Evolutionary conservation across 1,140 invertebrate genomes (phyloP), one percentile per base, ranked within the genome.

Genomic region (Drosophila lini): DNA sequence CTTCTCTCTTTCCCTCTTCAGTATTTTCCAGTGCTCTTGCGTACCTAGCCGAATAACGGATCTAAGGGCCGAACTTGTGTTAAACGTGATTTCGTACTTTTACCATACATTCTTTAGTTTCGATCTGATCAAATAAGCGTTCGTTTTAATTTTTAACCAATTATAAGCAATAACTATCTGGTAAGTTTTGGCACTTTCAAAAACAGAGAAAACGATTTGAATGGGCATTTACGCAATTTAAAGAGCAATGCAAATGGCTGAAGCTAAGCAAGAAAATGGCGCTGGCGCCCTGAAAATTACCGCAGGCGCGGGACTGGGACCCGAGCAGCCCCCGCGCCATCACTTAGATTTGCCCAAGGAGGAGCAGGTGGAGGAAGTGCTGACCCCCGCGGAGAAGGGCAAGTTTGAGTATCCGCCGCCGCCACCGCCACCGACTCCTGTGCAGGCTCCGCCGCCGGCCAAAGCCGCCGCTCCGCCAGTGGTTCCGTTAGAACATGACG

Each of bases 351-450:
- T 41, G 13, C 32, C 38, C 19, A 47, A 48, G 71, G 81, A 52
- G 61, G 73, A 65, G 47, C 57, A 38, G 40, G 48, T 28, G 1
- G 63, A 73, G 16, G 58, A 82, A 34, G 58, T 71, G n/a, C 44
- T 70, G 2, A 88, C 83, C 8, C 83, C 83, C 48, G 44, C 60
- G 40, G 78, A 76, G 3, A 76, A 75, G 36, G 40, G 16, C 16
- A 70, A 52, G 25, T 90, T 81, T n/a, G 62, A 61, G 5, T 73
- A 81, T 50, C 80, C 90, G 3, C 90, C 90, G 7, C 90, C 90
- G 0, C 90, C 90, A n/a, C 90, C 90, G 16, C 90, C 90, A 1
- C 78, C 90, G 3, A 91, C 90, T 32, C 90, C 90, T 8, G 90
- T 91, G 3, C 90, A 91, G 22, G 63, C 65, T 3, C 81, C 68